Percentiles rank a stretch among this genome's conserved stretches.
These are phyloP conservation scores for Caenorhabditis macrosperma DNA, from an alignment of 2,888 invertebrate species.

Conservation along the genomic window DNA sequence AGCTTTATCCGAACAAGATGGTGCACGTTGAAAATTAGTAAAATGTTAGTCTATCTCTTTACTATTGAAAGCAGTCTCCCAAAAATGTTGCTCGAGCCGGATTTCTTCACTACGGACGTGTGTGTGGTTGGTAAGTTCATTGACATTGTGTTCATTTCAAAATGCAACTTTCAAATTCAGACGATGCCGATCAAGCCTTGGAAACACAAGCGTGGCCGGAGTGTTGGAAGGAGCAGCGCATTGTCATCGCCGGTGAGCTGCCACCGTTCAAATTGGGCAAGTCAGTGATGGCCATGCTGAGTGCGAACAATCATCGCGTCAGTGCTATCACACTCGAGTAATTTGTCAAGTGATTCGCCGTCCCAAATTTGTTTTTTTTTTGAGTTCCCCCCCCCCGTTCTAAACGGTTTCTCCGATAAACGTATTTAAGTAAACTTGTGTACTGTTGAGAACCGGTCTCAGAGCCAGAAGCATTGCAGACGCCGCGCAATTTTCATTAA, in stretches of 20 bases:
- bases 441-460: too few relatives aligned
- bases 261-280: background rate
- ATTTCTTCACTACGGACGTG: background rate
- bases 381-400: too few relatives aligned
- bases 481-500: too few relatives aligned
- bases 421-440: too few relatives aligned
- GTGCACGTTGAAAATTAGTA: too few relatives aligned
- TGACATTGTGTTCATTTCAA: background rate
- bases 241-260: conserved; percentile 37
- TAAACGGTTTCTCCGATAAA: too few relatives aligned
- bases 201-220: conserved; percentile 24
- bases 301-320: conserved; percentile 2
- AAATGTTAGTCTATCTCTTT: background rate
- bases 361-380: too few relatives aligned
- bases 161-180: background rate
- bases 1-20: background rate
- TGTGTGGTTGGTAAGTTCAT: background rate
- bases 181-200: conserved; percentile 40
- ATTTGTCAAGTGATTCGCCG: too few relatives aligned
- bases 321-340: conserved; percentile 22
- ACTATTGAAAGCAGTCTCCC: background rate
- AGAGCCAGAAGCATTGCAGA: too few relatives aligned
- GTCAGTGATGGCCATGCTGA: conserved; percentile 19
- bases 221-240: background rate
- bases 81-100: background rate